phyloP scores from a whole-genome alignment of 2,113 vertebrate genomes.

The Pelecanus crispus region DNA sequence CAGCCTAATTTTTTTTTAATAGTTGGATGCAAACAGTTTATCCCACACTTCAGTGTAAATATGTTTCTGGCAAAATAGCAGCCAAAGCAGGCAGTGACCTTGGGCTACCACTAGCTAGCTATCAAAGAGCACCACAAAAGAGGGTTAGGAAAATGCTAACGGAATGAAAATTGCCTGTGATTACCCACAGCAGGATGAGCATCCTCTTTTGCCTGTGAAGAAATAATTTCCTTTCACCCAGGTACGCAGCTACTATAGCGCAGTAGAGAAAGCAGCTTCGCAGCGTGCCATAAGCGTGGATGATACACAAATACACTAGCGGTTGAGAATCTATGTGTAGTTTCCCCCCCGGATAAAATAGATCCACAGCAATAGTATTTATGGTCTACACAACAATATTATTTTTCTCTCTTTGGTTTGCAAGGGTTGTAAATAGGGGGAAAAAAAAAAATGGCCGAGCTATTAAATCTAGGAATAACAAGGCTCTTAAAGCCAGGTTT shows the following conservation, averaged over 20 bases:
- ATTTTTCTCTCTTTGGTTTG: constrained; percentile 66
- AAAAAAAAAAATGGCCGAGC: constrained; percentile 32
- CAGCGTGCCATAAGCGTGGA: neutral
- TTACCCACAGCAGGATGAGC: constrained; percentile 1
- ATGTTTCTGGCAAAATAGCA: neutral
- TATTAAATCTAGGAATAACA: constrained; percentile 68
- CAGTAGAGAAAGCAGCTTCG: neutral
- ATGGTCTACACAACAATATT: constrained; percentile 43
- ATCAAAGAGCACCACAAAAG: neutral
- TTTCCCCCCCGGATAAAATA: constrained; percentile 26
- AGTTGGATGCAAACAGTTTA: neutral
- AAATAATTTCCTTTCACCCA: constrained; percentile 33
- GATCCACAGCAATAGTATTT: constrained; percentile 43
- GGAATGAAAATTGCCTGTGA: constrained; percentile 23
- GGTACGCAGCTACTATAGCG: neutral
- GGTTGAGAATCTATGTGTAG: neutral
- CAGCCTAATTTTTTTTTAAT: neutral
- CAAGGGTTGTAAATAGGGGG: constrained; percentile 56
- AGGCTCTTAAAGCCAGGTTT: constrained; percentile 66
- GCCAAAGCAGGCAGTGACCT: constrained; percentile 14
- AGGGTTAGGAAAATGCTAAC: neutral
- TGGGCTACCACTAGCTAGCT: neutral
- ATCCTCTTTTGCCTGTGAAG: constrained; percentile 41
- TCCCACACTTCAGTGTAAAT: neutral
- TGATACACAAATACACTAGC: neutral